Evolutionary conservation across 2,113 vertebrate genomes (phyloP), one percentile per base, ranked within the genome.

Genomic region (Oenanthe oenanthe): DNA sequence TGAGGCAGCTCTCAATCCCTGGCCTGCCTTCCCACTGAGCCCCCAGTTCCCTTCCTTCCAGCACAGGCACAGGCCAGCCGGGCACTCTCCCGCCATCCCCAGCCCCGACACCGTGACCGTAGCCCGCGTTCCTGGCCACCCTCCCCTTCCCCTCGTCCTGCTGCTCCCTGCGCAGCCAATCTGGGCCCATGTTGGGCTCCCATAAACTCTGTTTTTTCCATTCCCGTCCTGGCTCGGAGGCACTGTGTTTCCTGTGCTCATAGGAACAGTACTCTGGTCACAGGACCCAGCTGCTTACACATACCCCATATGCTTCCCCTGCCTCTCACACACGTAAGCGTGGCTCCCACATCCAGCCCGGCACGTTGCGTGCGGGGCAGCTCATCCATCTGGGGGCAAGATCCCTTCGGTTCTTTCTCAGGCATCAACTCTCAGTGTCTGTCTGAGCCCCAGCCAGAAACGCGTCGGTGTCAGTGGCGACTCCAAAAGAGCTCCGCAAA

Each of bases 231-330:
- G 95, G 94, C 94, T 94, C 82, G 2, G 85, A 96, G 94, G 95
- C 93, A 85, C 96, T 94, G 94, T 94, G 94, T 96, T 96, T 97
- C 95, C 96, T 88, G 94, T 96, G 95, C 95, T 96, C 95, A 74
- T 95, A 96, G 96, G 96, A 96, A 93, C 94, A 94, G 96, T 88
- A 19, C 96, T 96, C 94, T 96, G 94, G 93, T 97, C 95, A 97
- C 94, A 97, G 96, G 96, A 95, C 95, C 96, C 95, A 97, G 96
- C 95, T 94, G 95, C 96, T 97, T 95, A 95, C 96, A 96, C 92
- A 94, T 92, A 96, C 75, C 94, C 95, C 94, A 95, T 96, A 96
- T 96, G 94, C 95, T 96, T 97, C 96, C 94, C 96, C 96, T 95
- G 91, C 96, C 95, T 89, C 10, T 2, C 94, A 88, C 92, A 93